These are phyloP conservation scores for Isurus oxyrinchus DNA, from an alignment of 2,113 vertebrate species.

Conservation along the genomic window DNA sequence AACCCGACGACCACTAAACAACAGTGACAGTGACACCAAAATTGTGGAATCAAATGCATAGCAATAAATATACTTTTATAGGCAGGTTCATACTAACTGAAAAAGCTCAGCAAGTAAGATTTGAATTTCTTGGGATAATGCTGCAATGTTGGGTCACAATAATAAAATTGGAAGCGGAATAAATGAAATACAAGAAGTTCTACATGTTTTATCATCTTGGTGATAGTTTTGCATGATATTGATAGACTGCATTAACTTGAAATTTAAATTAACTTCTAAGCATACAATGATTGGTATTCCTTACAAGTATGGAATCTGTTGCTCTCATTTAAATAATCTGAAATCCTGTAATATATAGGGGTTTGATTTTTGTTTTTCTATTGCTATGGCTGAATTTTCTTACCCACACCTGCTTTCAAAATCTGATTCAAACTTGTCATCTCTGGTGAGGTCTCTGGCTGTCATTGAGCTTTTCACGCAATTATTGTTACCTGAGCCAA, in stretches of 20 bases:
- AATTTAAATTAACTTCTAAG: conserved; percentile 18
- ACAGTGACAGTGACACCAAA: conserved; percentile 66
- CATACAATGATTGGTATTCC: conserved; percentile 11
- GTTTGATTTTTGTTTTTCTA: conserved; percentile 2
- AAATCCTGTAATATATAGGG: not conserved
- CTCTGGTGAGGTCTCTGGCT: not conserved
- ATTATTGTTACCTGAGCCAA: conserved; percentile 48
- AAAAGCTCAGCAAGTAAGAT: not conserved
- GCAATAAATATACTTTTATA: conserved; percentile 18
- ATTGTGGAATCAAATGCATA: conserved; percentile 53
- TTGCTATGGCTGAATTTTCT: conserved; percentile 18
- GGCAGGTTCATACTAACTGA: not conserved
- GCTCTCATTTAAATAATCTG: not conserved
- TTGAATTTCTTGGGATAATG: conserved; percentile 3
- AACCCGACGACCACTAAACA: conserved; percentile 60
- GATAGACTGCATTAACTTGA: conserved; percentile 2
- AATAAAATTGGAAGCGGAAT: not conserved
- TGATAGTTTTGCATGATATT: conserved; percentile 27
- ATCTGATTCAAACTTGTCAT: conserved; percentile 24
- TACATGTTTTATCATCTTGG: not conserved
- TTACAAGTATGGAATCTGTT: not conserved
- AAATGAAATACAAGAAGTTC: not conserved
- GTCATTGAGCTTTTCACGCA: not conserved
- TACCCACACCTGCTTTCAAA: conserved; percentile 11
- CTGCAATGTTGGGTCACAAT: not conserved